Percentiles rank a stretch among this genome's conserved stretches.
Conservation (phyloP, 2,888 invertebrate genomes). For the Diploptera punctata region DNA sequence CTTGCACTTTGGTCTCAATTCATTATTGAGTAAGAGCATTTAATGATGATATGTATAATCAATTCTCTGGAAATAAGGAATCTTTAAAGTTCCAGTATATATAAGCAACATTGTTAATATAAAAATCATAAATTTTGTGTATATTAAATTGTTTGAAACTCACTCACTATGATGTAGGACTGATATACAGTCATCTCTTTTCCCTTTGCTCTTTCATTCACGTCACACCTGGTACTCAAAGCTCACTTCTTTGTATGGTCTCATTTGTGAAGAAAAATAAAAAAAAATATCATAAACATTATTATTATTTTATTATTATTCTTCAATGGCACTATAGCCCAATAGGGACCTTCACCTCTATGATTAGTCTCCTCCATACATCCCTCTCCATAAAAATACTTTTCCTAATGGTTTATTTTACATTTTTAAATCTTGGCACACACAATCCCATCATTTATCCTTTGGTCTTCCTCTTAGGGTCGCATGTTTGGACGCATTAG, state of each 20-base stretch:
- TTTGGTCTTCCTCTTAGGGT: too few species aligned
- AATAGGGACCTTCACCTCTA: too few species aligned
- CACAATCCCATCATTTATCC: too few species aligned
- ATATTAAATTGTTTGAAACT: conserved; percentile 2
- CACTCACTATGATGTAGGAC: conserved; percentile 12
- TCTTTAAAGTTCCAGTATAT: not conserved
- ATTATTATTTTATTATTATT: not conserved
- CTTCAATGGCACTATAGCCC: too few species aligned
- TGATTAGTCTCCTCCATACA: too few species aligned
- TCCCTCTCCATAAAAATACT: too few species aligned
- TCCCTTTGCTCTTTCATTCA: not conserved
- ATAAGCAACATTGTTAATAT: not conserved
- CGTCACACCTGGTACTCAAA: not conserved
- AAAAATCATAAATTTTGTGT: not conserved
- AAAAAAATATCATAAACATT: not conserved
- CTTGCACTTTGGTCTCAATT: conserved; percentile 19
- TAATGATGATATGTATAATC: not conserved
- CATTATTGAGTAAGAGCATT: not conserved
- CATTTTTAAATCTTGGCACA: too few species aligned
- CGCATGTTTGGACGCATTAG: too few species aligned
- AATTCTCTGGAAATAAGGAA: not conserved
- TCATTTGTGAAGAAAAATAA: conserved; percentile 16
- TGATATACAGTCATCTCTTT: conserved; percentile 5
- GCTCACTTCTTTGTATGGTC: conserved; percentile 21
- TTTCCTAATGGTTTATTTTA: too few species aligned